phyloP scores from a whole-genome alignment of 1,140 invertebrate genomes.

The Trichomalopsis sarcophagae region DNA sequence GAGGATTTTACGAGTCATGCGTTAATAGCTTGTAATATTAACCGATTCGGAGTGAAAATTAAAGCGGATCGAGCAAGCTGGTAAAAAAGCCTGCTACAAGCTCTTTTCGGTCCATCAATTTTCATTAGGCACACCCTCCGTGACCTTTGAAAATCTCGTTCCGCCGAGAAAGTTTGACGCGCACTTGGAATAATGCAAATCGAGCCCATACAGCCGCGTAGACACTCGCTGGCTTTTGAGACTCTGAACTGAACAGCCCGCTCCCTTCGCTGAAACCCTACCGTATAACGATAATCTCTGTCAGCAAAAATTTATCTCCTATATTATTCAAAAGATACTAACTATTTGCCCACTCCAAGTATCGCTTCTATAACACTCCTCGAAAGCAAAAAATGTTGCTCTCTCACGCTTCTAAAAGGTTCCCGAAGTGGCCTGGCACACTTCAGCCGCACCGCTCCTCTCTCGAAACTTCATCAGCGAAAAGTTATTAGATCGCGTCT shows the following conservation, averaged over 20 bases:
- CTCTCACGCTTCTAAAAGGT: neutral
- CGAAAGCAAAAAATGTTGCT: no score
- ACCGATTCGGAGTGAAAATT: neutral
- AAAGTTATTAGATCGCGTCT: neutral
- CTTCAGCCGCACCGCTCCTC: neutral
- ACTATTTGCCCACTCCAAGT: no score
- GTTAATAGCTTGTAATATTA: no score
- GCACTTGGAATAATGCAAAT: conserved; percentile 45
- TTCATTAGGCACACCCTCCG: conserved; percentile 4
- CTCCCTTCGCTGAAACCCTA: neutral
- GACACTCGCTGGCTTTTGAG: neutral
- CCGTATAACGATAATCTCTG: neutral
- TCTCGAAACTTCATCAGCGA: neutral
- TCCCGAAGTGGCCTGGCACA: neutral
- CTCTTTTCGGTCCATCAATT: neutral
- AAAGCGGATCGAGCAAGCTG: neutral
- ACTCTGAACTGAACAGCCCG: neutral
- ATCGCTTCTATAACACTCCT: no score
- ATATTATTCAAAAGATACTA: no score
- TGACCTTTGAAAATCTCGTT: conserved; percentile 6
- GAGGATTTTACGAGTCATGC: neutral
- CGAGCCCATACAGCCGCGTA: neutral
- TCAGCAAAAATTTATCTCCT: neutral
- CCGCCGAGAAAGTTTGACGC: conserved; percentile 19
- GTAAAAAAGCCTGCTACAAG: neutral